Evolutionary conservation across 2,888 invertebrate genomes (phyloP).

Genomic region (Perdita meconis): DNA sequence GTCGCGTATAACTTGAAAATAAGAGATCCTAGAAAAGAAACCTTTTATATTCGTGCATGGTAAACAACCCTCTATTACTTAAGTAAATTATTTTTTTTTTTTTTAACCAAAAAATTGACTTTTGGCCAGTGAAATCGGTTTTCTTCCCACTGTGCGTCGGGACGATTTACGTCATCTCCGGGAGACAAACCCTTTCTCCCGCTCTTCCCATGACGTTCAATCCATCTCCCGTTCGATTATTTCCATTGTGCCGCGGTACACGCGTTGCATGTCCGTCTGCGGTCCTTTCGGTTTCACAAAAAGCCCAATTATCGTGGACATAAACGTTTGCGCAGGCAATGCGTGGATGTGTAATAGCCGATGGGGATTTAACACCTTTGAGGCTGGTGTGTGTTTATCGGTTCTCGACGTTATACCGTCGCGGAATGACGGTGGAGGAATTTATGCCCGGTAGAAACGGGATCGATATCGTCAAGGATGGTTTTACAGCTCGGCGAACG

Average conservation of each 20-base stretch:
- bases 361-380: background rate
- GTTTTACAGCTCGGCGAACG: background rate
- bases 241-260: constrained; percentile 1
- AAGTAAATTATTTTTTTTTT: too few relatives aligned
- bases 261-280: constrained; percentile 29
- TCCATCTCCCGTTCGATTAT: constrained; percentile 2
- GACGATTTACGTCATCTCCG: too few relatives aligned
- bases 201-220: background rate
- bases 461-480: constrained; percentile 6
- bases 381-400: background rate
- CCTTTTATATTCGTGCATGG: too few relatives aligned
- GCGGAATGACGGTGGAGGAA: constrained; percentile 5
- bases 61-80: too few relatives aligned
- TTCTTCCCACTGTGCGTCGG: too few relatives aligned
- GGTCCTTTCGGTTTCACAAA: constrained; percentile 18
- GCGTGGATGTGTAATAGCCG: background rate
- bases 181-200: background rate
- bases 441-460: background rate
- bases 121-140: too few relatives aligned
- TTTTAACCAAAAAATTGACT: too few relatives aligned
- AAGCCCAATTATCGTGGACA: background rate
- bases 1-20: too few relatives aligned
- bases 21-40: too few relatives aligned
- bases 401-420: too few relatives aligned
- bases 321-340: constrained; percentile 5